phyloP scores from a whole-genome alignment of 2,113 vertebrate genomes.

The Diphyllodes magnificus region DNA sequence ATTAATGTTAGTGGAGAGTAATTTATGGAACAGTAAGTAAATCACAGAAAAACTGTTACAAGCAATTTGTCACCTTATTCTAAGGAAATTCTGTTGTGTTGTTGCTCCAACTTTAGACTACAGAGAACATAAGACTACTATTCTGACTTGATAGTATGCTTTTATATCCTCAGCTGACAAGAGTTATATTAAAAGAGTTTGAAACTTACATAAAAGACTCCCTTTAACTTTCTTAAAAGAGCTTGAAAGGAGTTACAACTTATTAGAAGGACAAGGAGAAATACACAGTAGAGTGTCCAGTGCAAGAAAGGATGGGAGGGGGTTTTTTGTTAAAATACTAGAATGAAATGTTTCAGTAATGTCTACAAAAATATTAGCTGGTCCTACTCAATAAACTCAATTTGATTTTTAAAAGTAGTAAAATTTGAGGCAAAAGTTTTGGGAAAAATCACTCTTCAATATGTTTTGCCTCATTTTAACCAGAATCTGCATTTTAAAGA shows the following conservation, averaged over 20 bases:
- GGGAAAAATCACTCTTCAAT: background rate
- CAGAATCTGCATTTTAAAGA: background rate
- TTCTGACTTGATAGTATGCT: background rate
- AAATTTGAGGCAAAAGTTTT: background rate
- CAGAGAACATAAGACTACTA: background rate
- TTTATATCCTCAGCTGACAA: background rate
- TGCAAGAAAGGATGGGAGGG: background rate
- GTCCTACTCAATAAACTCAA: background rate
- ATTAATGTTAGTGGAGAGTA: background rate
- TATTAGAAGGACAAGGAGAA: background rate
- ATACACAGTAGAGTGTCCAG: background rate
- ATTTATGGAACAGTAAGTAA: constrained; percentile 63
- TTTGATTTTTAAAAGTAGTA: background rate
- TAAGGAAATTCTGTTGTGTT: background rate
- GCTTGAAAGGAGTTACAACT: background rate
- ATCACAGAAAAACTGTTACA: constrained; percentile 29
- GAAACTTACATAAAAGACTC: background rate
- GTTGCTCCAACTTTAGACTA: background rate
- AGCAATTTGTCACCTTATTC: constrained; percentile 8
- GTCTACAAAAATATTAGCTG: background rate
- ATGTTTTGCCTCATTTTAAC: background rate
- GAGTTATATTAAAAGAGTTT: background rate
- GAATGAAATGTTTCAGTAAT: background rate
- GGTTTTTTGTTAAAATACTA: background rate
- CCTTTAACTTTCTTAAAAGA: background rate